Conservation (phyloP, 2,113 vertebrate genomes). For the Donacobius atricapilla region DNA sequence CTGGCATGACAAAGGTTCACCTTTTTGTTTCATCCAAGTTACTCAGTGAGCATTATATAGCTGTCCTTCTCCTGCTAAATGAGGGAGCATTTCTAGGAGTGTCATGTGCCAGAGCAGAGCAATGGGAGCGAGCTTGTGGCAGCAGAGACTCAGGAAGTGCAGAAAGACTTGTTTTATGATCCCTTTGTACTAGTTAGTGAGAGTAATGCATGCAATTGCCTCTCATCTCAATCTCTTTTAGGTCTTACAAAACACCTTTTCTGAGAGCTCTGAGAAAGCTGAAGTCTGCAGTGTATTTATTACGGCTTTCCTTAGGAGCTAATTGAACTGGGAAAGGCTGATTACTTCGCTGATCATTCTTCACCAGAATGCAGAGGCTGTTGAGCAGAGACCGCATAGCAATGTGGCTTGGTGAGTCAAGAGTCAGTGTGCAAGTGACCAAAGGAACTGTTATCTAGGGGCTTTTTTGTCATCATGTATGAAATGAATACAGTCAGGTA, state of each 20-base stretch:
- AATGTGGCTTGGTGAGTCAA: neutral
- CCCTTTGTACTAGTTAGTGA: neutral
- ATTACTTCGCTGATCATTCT: neutral
- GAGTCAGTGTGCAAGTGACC: neutral
- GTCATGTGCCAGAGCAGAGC: accelerated
- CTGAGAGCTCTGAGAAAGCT: neutral
- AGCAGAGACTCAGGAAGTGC: neutral
- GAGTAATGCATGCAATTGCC: neutral
- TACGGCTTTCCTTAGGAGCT: neutral
- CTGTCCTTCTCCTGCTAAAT: neutral
- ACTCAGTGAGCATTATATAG: neutral
- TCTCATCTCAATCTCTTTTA: neutral
- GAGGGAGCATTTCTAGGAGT: neutral
- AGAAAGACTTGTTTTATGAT: neutral
- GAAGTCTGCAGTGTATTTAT: neutral
- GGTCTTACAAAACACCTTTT: neutral
- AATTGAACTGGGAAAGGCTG: neutral
- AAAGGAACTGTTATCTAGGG: neutral
- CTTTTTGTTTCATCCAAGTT: neutral
- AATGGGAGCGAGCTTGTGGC: accelerated
- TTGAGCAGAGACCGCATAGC: neutral
- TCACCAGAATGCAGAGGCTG: neutral
- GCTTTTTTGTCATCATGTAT: neutral
- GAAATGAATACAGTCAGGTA: neutral
- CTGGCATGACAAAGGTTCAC: neutral